These are phyloP conservation scores for Pristionchus maxplancki DNA, from an alignment of 2,888 invertebrate genomes.

Conservation along the genomic window DNA sequence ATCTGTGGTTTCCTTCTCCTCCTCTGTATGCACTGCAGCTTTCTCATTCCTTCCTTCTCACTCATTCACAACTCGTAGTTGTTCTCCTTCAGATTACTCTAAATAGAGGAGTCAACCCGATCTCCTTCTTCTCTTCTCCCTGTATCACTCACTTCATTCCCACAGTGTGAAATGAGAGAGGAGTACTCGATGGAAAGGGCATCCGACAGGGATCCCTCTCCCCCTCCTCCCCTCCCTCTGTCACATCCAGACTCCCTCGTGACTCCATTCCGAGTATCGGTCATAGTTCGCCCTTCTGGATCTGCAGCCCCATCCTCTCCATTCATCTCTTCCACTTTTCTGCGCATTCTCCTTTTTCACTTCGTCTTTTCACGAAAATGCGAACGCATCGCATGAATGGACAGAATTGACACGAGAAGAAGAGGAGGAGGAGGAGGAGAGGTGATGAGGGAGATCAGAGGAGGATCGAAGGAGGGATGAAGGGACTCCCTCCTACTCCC, in stretches of 20 bases:
- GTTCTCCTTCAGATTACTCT: background rate
- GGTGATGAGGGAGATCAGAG: background rate
- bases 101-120: background rate
- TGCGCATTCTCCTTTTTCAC: conserved; percentile 35
- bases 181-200: background rate
- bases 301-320: conserved; percentile 1
- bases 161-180: conserved; percentile 1
- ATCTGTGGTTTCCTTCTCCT: background rate
- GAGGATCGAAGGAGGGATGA: background rate
- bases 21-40: background rate
- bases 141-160: conserved; percentile 20
- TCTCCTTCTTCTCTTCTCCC: background rate
- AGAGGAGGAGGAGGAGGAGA: background rate
- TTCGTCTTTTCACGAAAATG: conserved; percentile 46
- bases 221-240: background rate
- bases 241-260: background rate
- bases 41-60: background rate
- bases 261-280: background rate
- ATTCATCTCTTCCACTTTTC: conserved; percentile 8
- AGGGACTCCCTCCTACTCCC: background rate
- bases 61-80: background rate
- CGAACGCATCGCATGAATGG: conserved; percentile 26
- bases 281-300: background rate
- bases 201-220: background rate
- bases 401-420: background rate